Percentiles rank a stretch among this genome's conserved stretches.
Evolutionary conservation across 2,888 invertebrate species (phyloP).

Genomic region (Sphecodes monilicornis): DNA sequence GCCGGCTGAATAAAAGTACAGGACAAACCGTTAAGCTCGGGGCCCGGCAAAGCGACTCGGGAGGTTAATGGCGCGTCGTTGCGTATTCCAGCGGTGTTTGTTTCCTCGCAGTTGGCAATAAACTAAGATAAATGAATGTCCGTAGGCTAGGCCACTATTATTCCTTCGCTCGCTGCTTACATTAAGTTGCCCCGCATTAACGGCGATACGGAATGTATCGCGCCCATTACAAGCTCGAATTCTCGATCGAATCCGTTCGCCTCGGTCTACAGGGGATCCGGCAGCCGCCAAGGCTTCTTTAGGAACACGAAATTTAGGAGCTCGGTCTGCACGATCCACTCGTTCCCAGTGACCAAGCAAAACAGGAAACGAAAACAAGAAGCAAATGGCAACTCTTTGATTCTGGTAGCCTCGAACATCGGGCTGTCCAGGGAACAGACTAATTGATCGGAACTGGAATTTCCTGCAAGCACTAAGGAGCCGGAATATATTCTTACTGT

Average conservation of each 20-base stretch:
- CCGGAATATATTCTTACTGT: background rate
- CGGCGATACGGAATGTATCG: constrained; percentile 74
- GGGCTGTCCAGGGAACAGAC: background rate
- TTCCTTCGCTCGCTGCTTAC: constrained; percentile 81
- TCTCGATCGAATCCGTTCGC: constrained; percentile 62
- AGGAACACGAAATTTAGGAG: constrained; percentile 34
- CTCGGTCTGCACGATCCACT: background rate
- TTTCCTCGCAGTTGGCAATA: constrained; percentile 82
- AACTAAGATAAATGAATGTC: constrained; percentile 83
- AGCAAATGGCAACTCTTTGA: constrained; percentile 8
- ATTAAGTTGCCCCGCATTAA: constrained; percentile 78
- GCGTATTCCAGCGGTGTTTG: constrained; percentile 82
- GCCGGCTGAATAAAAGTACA: constrained; percentile 55
- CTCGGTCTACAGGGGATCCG: constrained; percentile 12
- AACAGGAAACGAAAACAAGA: constrained; percentile 6
- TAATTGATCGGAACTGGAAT: background rate
- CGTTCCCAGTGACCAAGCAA: background rate
- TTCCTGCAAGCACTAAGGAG: background rate
- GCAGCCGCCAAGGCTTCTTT: constrained; percentile 32
- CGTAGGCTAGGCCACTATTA: constrained; percentile 79
- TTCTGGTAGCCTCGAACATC: background rate
- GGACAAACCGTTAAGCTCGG: constrained; percentile 76
- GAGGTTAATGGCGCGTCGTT: constrained; percentile 82
- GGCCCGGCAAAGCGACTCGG: constrained; percentile 71
- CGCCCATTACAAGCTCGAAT: constrained; percentile 70